Conservation (phyloP, 2,888 invertebrate genomes). For the Epinotia nisella region DNA sequence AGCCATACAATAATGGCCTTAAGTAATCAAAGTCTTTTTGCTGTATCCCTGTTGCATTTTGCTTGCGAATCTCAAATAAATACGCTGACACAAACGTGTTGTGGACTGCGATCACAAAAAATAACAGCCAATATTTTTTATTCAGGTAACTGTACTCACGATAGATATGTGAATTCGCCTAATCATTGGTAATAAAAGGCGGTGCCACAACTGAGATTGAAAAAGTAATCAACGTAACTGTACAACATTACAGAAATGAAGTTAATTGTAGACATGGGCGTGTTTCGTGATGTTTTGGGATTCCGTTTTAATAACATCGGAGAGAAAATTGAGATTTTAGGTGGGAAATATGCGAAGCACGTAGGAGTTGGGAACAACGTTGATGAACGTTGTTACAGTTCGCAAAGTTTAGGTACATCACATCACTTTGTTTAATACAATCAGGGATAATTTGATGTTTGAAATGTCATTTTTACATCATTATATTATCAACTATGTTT, state of each 20-base stretch:
- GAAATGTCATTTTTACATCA: background rate
- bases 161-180: slow-evolving; percentile 43
- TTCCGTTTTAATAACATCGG: slow-evolving; percentile 30
- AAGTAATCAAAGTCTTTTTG: background rate
- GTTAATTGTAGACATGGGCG: slow-evolving; percentile 44
- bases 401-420: no score
- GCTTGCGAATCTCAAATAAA: background rate
- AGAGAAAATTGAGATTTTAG: slow-evolving; percentile 28
- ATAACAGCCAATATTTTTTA: slow-evolving; percentile 29
- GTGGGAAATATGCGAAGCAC: background rate
- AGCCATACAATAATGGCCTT: no score
- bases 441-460: background rate
- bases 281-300: slow-evolving; percentile 36
- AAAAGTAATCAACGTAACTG: slow-evolving; percentile 48
- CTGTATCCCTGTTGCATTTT: background rate
- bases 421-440: background rate
- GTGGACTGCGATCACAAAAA: slow-evolving; percentile 25
- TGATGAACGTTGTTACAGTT: no score
- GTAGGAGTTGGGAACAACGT: slow-evolving; percentile 21
- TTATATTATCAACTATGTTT: background rate
- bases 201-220: slow-evolving; percentile 36
- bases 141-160: slow-evolving; percentile 32
- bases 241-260: slow-evolving; percentile 44
- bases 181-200: slow-evolving; percentile 45
- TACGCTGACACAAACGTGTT: slow-evolving; percentile 1